Base-by-base conservation (phyloP, 1,140 invertebrate genomes). In the Meloidogyne hapla region DNA sequence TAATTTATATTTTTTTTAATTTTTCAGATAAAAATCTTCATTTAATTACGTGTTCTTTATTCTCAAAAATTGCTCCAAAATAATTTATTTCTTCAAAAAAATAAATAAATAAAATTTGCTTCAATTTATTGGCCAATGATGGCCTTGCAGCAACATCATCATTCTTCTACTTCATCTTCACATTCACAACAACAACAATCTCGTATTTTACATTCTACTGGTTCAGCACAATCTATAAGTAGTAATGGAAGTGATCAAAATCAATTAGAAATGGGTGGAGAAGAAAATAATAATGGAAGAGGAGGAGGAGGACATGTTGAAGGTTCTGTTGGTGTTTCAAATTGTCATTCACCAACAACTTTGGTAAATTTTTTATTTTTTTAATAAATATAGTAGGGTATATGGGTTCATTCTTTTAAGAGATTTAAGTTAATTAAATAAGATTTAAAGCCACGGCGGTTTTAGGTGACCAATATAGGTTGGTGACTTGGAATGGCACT, bases 181-280 rank as follows among this genome's bases (percentile, higher is more conserved):
- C 18, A 56, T 56, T 56, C 48, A n/a, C 18, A 45, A 45, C 42
- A 45, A 42, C 40, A 42, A 45, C 42, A n/a, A n/a, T 56, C 48
- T 56, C 48, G 48, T 56, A 56, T 56, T 15, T n/a, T 56, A n/a
- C 48, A 56, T 56, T 56, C 48, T n/a, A 56, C 48, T n/a, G 48
- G 48, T 9, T 56, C 48, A 56, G 48, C 48, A 56, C 48, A 56
- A 15, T 56, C 48, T 56, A 56, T 56, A 56, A n/a, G 48, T 56
- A 56, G 48, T 56, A 56, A 13, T 56, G 48, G 48, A n/a, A 56
- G 48, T 56, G 18, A 56, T n/a, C 18, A 48, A 56, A 45, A 15
- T 15, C 48, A 13, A 56, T 56, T 56, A 56, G 48, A 56, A 15
- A 56, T 56, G 48, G 48, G 40, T 42, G 40, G 40, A 5, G 40